These are phyloP conservation scores for Trichosurus vulpecula DNA, from an alignment of 2,797 vertebrate species.

Conservation along the genomic window DNA sequence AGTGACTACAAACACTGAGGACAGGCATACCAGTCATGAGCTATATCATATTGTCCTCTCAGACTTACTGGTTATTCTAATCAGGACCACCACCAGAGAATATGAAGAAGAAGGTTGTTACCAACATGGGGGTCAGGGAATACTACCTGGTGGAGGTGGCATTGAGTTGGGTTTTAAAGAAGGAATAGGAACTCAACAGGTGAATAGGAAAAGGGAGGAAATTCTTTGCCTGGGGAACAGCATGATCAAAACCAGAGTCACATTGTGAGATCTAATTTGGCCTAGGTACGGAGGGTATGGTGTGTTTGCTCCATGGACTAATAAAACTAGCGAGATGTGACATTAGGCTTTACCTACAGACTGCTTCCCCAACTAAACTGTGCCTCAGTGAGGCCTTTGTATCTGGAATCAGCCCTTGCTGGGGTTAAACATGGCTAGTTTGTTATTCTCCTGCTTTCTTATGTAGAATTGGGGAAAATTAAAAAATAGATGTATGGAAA, in stretches of 20 bases:
- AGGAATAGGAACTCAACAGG: background rate
- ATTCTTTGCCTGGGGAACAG: no score
- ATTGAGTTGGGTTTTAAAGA: background rate
- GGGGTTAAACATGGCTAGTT: background rate
- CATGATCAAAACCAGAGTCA: background rate
- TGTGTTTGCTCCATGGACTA: background rate
- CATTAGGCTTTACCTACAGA: background rate
- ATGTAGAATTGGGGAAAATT: background rate
- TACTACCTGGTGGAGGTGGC: background rate
- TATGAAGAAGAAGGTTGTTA: background rate
- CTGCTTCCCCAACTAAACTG: no score
- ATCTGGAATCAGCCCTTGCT: background rate
- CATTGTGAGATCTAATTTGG: background rate
- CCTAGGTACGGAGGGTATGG: background rate
- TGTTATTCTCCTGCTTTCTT: background rate
- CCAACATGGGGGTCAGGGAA: background rate
- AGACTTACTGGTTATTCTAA: background rate
- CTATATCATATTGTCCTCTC: background rate
- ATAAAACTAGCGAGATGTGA: background rate
- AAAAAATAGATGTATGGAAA: background rate
- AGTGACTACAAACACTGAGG: background rate
- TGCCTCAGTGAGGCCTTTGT: no score
- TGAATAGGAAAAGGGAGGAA: background rate
- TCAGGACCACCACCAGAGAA: rapidly evolving
- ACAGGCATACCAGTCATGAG: background rate